Base-by-base conservation (phyloP, 2,888 invertebrate genomes). In the Nebria brevicollis region DNA sequence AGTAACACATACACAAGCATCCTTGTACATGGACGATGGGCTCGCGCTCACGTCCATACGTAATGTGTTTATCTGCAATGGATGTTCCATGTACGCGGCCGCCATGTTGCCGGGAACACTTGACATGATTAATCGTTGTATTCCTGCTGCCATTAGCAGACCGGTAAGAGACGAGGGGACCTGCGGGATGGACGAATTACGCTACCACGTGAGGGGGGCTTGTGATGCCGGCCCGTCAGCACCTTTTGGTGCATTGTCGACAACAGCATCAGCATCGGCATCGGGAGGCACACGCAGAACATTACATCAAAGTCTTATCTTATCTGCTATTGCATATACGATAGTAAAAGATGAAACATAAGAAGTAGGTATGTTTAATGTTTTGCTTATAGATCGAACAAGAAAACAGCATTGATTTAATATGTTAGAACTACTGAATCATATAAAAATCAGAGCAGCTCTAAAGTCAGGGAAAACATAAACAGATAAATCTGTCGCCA, bases 61-160 rank as follows among this genome's bases (percentile, higher is more conserved):
- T 88, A 89, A 88, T 87, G 87, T 88, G 88, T 89, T 89, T 89
- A 89, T 89, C 89, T 88, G 88, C 88, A 87, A 88, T 88, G 88
- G 88, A 89, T 89, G 89, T 88, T 88, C 87, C 88, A 87, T 87
- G 88, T 88, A 87, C 87, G 87, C 86, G 86, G 87, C 87, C 88
- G 88, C 89, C 88, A 89, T 89, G 88, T 88, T 89, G 88, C 86
- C 86, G 77, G 86, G 86, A 88, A 87, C 88, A 88, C 88, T 89
- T 87, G 88, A 88, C 89, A 88, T 89, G 89, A 89, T 89, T 89
- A 89, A 89, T 89, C 87, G 88, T 88, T 87, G 88, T 87, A 87
- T 86, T 87, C 86, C 86, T 86, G 86, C 87, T 88, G 89, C 88
- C 89, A 89, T 89, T 89, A 89, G 88, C 89, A 89, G 87, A 85